Base-by-base conservation (phyloP, 1,140 invertebrate genomes). In the Sitophilus oryzae region DNA sequence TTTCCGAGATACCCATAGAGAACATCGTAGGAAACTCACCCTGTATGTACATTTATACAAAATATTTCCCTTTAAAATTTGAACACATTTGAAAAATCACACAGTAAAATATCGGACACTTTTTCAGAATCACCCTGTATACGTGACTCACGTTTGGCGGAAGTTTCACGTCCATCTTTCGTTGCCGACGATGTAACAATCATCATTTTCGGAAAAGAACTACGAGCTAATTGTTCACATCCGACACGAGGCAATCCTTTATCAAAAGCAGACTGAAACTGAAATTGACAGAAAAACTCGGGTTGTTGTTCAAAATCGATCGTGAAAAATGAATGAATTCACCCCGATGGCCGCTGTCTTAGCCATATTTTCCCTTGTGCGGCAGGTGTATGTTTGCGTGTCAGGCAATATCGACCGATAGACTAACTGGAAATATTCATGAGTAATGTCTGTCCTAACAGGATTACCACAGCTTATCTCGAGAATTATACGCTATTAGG, bases 321-420 rank as follows among this genome's bases (percentile, higher is more conserved):
- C 53, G 53, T 41, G 42, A 11, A 23, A 43, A 42, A 49, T 56
- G 38, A 56, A 56, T 56, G 53, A 56, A 56, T 56, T 43, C n/a
- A n/a, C n/a, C n/a, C 48, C 45, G 53, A 56, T 56, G 53, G 47
- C 47, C 43, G 45, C 41, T 56, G 53, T 56, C 53, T 56, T 49
- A 49, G 34, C 46, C n/a, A 49, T 48, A 49, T 49, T 49, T 48
- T 56, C 41, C 53, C 53, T 30, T 22, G n/a, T 50, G 34, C 3
- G 35, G 36, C 14, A 43, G 52, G 52, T 45, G 15, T 46, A 37
- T 47, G 14, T 4, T n/a, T 4, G 15, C 36, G 10, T 10, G 37
- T 8, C 37, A 38, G 37, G 5, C 14, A 38, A 6, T n/a, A n/a
- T 38, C 15, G 10, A 16, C 4, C 10, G 15, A 14, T 38, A 16